Base-by-base conservation (phyloP, 2,888 invertebrate genomes). In the Eupithecia vulgata region DNA sequence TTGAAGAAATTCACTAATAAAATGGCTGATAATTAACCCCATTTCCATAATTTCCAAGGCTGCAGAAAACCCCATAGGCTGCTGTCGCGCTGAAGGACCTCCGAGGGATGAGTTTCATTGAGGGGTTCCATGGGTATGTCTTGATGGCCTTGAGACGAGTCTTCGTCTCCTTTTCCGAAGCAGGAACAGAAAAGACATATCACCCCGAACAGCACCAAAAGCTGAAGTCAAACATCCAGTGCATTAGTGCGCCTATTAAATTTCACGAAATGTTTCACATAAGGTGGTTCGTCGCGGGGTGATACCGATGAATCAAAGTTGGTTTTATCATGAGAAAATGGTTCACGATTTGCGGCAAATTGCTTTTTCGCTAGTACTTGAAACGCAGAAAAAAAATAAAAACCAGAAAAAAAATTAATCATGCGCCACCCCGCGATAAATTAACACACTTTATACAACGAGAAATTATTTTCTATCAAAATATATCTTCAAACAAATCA, bases 21-120 rank as follows among this genome's bases (percentile, higher is more conserved):
- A 70, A 62, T 73, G 70, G 35, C 70, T 70, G 57, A 37, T 71
- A 79, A 35, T 84, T 88, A 80, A 92, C 91, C 91, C 87, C 87
- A 88, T 83, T 86, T 87, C 80, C 84, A 85, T 62, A 86, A 81
- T 74, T 84, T 87, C 83, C 86, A 86, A 5, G 88, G 88, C 72
- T 81, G 86, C 89, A 88, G 88, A 70, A 84, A 79, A 45, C 83
- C 84, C 91, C 90, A 89, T 3, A 82, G 70, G 15, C 83, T 83
- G 17, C 65, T 65, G 40, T 40, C 65, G 40, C 37, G 40, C 40
- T 65, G 65, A 13, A 65, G 65, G 13, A 40, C 40, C 21, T 65
- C 65, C 21, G 65, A 42, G 13, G 65, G 65, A n/a, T n/a, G n/a
- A 13, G 83, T 79, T 65, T 82, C 80, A 35, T 82, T 78, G 8